phyloP scores from a whole-genome alignment of 2,113 vertebrate genomes.

The Myotis lucifugus region DNA sequence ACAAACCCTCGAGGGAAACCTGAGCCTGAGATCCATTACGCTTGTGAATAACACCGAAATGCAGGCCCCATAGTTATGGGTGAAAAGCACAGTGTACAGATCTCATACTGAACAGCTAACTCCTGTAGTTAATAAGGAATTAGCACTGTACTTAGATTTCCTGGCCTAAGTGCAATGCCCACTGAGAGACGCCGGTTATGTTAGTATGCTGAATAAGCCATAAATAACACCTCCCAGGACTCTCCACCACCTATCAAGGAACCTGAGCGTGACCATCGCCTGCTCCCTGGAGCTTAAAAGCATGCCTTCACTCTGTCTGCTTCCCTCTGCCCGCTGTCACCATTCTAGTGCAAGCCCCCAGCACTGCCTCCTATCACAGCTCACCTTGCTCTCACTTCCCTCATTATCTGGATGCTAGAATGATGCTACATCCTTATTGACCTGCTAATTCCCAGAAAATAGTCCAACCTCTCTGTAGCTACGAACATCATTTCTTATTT shows the following conservation, averaged over 20 bases:
- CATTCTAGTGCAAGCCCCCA: not conserved
- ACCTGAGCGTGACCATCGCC: not conserved
- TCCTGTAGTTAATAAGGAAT: not conserved
- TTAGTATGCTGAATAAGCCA: not conserved
- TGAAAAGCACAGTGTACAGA: not conserved
- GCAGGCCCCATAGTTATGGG: not conserved
- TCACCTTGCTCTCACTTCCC: not conserved
- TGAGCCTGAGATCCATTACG: not conserved
- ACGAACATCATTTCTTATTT: not conserved
- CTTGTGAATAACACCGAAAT: not conserved
- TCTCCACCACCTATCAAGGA: not conserved
- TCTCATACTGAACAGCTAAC: not conserved
- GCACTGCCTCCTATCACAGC: not conserved
- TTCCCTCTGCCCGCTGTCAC: not conserved
- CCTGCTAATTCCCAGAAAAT: not conserved
- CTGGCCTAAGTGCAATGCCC: not conserved
- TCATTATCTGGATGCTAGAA: not conserved
- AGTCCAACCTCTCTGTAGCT: not conserved
- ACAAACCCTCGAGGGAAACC: not conserved
- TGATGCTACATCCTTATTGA: not conserved
- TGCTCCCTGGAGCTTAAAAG: not conserved
- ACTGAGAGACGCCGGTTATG: not conserved
- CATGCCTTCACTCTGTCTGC: not conserved
- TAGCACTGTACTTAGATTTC: not conserved
- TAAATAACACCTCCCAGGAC: not conserved